Evolutionary conservation across 2,113 vertebrate genomes (phyloP), one percentile per base, ranked within the genome.

Genomic region (Hydrochoerus hydrochaeris): DNA sequence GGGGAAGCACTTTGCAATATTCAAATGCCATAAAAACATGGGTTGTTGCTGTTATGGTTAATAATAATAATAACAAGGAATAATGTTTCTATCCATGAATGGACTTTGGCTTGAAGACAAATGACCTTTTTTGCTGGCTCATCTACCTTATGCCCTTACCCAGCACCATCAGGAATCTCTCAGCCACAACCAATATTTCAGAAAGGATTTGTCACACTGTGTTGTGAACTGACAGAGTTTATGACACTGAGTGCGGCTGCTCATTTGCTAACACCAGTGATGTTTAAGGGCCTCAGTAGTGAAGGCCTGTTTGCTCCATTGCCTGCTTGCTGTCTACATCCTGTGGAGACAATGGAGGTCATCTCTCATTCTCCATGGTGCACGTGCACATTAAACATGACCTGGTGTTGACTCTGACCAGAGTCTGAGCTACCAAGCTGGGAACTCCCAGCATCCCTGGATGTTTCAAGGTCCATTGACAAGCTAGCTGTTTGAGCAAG

Each of bases 171-270:
- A 95, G 97, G 65, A 83, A 91, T 96, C 97, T 88, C 93, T 96
- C 95, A 97, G 92, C 81, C 95, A 98, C 95, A 67, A 85, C 87
- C 95, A 95, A 96, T 96, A 97, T 97, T 97, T 97, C 97, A 96
- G 91, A 91, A 63, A 96, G 96, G 94, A 90, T 91, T 95, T 96
- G 96, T 97, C 92, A 90, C 85, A 89, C 46, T 75, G 65, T 82
- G 77, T 77, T 96, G 94, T 92, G 92, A 95, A 91, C 97, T 92
- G 94, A 54, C 90, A 93, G 85, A 75, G 94, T 96, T 90, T 97
- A 94, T 85, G 95, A 63, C 62, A 71, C 28, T 77, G 96, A 52
- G 80, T 78, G 32, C 80, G 75, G 81, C 94, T 95, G 90, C 83
- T 95, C 89, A 85, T 92, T 95, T 96, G 88, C 91, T 90, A 95